Evolutionary conservation across 2,888 invertebrate genomes (phyloP).

Genomic region (Tupiocoris notatus): DNA sequence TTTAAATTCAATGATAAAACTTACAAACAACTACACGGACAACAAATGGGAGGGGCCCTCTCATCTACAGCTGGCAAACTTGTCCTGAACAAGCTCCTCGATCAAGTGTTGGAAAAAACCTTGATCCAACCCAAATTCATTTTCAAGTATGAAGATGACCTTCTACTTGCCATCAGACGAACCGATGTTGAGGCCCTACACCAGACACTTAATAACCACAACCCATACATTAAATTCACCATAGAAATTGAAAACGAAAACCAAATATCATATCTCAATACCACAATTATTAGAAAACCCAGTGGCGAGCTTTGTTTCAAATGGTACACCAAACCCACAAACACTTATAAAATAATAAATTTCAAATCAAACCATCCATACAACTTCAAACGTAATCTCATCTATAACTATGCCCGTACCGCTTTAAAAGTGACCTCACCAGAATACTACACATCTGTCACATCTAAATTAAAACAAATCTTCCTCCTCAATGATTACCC

Average conservation of each 20-base stretch:
- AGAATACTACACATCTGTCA: too few species aligned
- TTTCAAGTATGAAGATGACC: neutral
- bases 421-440: too few species aligned
- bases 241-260: neutral
- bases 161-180: neutral
- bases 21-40: neutral
- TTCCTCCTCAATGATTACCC: too few species aligned
- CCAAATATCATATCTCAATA: neutral
- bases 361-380: too few species aligned
- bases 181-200: neutral
- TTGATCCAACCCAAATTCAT: neutral
- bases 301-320: neutral
- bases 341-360: neutral
- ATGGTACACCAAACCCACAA: neutral
- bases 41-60: neutral
- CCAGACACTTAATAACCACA: neutral
- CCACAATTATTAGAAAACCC: neutral
- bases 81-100: neutral
- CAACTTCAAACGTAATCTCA: too few species aligned
- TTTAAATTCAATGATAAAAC: neutral
- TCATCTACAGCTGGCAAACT: neutral
- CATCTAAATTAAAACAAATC: too few species aligned
- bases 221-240: neutral
- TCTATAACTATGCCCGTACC: too few species aligned
- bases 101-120: neutral